A percentile compares a stretch with the other conserved stretches of the same genome.
These are phyloP conservation scores for Ischnura elegans DNA, from an alignment of 2,888 invertebrate genomes.

Conservation along the genomic window DNA sequence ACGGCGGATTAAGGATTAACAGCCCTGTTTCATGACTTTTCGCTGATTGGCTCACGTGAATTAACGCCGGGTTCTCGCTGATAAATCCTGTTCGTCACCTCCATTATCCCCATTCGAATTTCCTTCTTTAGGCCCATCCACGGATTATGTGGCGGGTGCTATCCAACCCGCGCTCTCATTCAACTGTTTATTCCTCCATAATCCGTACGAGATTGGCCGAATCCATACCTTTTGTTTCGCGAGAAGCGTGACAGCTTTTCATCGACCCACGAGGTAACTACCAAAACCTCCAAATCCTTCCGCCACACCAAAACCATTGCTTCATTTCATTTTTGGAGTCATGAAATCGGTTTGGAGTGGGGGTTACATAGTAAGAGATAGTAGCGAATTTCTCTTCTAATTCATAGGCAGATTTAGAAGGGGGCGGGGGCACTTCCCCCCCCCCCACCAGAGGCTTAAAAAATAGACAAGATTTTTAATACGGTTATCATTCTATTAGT, in stretches of 20 bases:
- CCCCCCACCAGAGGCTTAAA: too few relatives aligned
- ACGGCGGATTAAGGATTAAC: not conserved
- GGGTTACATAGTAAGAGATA: too few relatives aligned
- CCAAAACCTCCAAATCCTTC: not conserved
- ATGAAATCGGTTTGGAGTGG: too few relatives aligned
- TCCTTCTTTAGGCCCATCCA: not conserved
- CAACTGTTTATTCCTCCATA: not conserved
- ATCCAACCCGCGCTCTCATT: not conserved
- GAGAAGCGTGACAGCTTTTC: not conserved
- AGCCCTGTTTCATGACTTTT: not conserved
- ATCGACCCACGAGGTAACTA: not conserved
- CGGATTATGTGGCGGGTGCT: not conserved
- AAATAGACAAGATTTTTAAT: too few relatives aligned
- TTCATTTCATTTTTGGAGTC: not conserved
- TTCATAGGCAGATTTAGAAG: too few relatives aligned
- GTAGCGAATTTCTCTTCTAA: too few relatives aligned
- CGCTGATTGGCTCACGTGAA: not conserved
- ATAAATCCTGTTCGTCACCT: not conserved
- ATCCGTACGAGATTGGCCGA: too few relatives aligned
- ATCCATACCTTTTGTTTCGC: not conserved
- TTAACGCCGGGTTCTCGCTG: not conserved
- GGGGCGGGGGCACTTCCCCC: too few relatives aligned
- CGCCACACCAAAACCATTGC: not conserved
- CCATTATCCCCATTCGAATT: not conserved
- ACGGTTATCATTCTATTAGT: too few relatives aligned